These are phyloP conservation scores for Microctonus hyperodae DNA, from an alignment of 2,888 invertebrate genomes.

Conservation along the genomic window DNA sequence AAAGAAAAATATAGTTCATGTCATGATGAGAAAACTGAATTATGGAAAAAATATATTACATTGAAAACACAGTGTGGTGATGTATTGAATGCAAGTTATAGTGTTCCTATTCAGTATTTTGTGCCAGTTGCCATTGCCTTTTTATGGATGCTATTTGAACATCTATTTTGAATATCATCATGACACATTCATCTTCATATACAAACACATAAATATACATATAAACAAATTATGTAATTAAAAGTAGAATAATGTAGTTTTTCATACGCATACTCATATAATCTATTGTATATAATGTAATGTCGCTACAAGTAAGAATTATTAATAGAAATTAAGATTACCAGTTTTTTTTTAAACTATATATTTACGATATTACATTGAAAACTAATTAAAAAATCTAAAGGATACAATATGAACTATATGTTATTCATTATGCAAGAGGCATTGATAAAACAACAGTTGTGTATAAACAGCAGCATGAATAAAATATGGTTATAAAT, in stretches of 20 bases:
- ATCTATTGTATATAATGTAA: neutral
- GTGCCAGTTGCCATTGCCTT: conserved; percentile 68
- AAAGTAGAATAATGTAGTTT: neutral
- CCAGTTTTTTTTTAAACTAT: neutral
- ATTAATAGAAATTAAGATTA: neutral
- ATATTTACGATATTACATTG: too few species aligned
- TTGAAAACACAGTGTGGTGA: conserved; percentile 70
- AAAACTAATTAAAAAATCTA: too few species aligned
- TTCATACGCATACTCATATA: neutral
- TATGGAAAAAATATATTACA: conserved; percentile 69
- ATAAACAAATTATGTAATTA: neutral
- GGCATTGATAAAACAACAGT: too few species aligned
- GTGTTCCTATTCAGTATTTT: conserved; percentile 69
- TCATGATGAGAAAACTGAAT: conserved; percentile 69
- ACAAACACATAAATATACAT: neutral
- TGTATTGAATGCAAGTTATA: conserved; percentile 68
- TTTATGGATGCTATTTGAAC: conserved; percentile 68
- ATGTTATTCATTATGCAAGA: neutral
- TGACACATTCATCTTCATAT: too few species aligned
- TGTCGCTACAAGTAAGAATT: neutral
- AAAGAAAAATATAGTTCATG: conserved; percentile 77
- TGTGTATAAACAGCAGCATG: too few species aligned
- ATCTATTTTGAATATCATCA: conserved; percentile 53
- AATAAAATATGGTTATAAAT: neutral
- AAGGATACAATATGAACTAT: too few species aligned